Conservation (phyloP, 1,140 invertebrate species). For the Rhizoglyphus robini region DNA sequence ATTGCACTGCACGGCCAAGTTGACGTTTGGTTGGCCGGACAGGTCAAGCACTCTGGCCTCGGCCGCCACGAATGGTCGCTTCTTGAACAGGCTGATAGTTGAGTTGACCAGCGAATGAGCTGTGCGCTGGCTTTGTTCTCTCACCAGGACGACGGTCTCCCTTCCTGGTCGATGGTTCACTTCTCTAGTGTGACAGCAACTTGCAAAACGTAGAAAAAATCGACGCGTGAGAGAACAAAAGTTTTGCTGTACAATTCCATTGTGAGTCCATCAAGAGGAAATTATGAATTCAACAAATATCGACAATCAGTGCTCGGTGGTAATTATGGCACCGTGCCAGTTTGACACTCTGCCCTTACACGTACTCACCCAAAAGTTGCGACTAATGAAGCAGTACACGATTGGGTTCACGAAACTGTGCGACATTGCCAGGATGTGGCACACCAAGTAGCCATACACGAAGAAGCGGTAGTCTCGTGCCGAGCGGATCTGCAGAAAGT, state of each 20-base stretch:
- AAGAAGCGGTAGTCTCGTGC: constrained; percentile 29
- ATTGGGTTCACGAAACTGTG: constrained; percentile 76
- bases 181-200: not conserved
- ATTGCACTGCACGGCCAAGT: too few relatives aligned
- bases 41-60: not conserved
- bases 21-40: too few relatives aligned
- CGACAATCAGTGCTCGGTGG: too few relatives aligned
- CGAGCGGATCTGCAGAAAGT: constrained; percentile 27
- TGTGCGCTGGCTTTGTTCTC: not conserved
- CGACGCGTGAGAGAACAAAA: not conserved
- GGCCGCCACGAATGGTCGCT: not conserved
- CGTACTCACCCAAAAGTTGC: constrained; percentile 59
- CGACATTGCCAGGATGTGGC: constrained; percentile 43
- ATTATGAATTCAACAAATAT: too few relatives aligned
- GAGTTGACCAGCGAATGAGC: not conserved
- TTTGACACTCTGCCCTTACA: too few relatives aligned
- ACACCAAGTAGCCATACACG: constrained; percentile 36
- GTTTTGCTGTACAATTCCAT: not conserved
- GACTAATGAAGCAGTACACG: constrained; percentile 72
- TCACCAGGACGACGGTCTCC: not conserved
- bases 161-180: not conserved
- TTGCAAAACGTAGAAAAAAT: not conserved
- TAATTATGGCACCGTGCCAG: too few relatives aligned
- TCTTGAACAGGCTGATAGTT: not conserved
- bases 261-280: not conserved